Percentiles rank a stretch among this genome's conserved stretches.
phyloP scores from a whole-genome alignment of 2,797 vertebrate genomes.

The Threskiornis aethiopicus region DNA sequence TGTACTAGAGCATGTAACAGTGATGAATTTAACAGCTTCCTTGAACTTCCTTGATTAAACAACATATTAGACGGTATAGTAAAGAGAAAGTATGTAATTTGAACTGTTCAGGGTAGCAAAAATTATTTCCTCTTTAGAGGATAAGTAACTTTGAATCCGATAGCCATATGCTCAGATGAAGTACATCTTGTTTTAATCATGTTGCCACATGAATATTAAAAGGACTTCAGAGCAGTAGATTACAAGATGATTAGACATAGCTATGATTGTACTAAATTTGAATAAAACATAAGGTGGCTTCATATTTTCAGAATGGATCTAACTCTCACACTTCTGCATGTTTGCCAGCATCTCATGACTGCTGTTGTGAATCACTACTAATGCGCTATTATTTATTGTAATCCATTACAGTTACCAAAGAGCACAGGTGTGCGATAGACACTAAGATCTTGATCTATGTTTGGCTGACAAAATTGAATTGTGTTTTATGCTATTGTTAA shows the following conservation, averaged over 20 bases:
- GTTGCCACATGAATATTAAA: not conserved
- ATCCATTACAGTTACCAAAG: not conserved
- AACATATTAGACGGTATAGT: not conserved
- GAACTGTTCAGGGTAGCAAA: not conserved
- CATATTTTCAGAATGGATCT: not conserved
- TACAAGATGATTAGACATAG: not conserved
- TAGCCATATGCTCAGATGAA: not conserved
- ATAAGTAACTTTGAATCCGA: not conserved
- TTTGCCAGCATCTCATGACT: not conserved
- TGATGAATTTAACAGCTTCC: not conserved
- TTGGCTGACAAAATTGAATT: not conserved
- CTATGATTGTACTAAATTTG: not conserved
- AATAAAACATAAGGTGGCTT: not conserved
- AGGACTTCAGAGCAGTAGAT: not conserved
- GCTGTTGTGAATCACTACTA: not conserved
- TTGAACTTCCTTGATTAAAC: not conserved
- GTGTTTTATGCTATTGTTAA: not conserved
- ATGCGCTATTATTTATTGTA: not conserved
- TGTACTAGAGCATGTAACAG: not conserved
- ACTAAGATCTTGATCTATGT: not conserved
- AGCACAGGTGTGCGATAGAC: not conserved
- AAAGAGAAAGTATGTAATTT: not conserved
- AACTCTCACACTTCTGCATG: not conserved
- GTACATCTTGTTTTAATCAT: not conserved
- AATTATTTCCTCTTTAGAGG: not conserved